A percentile compares a stretch with the other conserved stretches of the same genome.
phyloP scores from a whole-genome alignment of 2,888 invertebrate genomes.

The Drosophila demipolita region DNA sequence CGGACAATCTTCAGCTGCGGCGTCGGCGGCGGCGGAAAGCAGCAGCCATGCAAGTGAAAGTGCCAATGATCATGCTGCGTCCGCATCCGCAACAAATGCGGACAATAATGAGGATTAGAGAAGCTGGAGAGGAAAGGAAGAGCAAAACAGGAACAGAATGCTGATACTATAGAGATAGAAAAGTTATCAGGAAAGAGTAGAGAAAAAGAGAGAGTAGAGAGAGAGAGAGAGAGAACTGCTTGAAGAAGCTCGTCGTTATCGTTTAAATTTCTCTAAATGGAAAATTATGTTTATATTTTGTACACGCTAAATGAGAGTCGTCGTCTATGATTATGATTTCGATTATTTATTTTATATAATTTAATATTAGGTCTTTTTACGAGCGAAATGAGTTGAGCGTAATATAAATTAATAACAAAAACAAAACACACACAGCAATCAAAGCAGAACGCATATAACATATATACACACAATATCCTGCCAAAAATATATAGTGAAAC shows the following conservation, averaged over 20 bases:
- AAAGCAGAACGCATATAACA: conserved; percentile 50
- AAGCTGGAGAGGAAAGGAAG: background rate
- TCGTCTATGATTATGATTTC: conserved; percentile 71
- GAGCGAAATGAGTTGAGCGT: conserved; percentile 65
- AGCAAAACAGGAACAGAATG: conserved; percentile 11
- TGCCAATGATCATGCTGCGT: conserved; percentile 73
- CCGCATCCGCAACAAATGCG: conserved; percentile 51
- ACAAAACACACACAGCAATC: conserved; percentile 28
- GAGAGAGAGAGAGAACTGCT: conserved; percentile 34
- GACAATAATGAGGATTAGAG: conserved; percentile 65
- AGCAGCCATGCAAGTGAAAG: conserved; percentile 73
- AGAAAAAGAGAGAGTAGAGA: conserved; percentile 6
- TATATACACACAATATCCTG: conserved; percentile 64
- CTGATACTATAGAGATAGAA: conserved; percentile 6
- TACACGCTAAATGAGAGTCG: conserved; percentile 55
- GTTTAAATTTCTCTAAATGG: conserved; percentile 59
- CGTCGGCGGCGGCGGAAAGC: conserved; percentile 42
- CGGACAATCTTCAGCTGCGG: conserved; percentile 19
- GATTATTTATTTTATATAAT: conserved; percentile 80
- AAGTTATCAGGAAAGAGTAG: background rate
- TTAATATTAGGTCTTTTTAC: conserved; percentile 72
- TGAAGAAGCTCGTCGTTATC: conserved; percentile 64
- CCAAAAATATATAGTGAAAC: conserved; percentile 68
- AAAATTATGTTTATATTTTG: conserved; percentile 57
- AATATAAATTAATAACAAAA: conserved; percentile 44